A percentile compares a stretch with the other conserved stretches of the same genome.
Evolutionary conservation across 1,140 invertebrate species (phyloP).

Genomic region (Stegodyphus mimosarum): DNA sequence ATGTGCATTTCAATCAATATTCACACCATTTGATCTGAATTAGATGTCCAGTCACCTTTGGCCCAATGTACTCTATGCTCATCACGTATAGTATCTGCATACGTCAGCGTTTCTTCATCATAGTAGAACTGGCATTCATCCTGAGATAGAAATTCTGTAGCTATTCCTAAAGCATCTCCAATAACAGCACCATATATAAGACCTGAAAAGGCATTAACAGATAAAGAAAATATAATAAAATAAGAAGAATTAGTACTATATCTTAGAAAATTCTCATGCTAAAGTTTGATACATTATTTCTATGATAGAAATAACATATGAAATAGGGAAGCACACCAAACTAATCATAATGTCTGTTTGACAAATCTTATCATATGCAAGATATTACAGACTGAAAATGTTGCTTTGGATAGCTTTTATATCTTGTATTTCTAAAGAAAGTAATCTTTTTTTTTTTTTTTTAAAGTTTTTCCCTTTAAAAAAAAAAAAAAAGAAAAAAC

Average conservation of each 20-base stretch:
- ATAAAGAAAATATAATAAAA: too few relatives aligned
- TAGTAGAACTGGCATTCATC: constrained; percentile 69
- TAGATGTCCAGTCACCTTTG: constrained; percentile 68
- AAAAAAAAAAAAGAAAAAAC: too few relatives aligned
- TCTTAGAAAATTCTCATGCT: background rate
- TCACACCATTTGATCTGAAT: constrained; percentile 68
- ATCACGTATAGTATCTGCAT: constrained; percentile 67
- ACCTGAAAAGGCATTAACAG: constrained; percentile 63
- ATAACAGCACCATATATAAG: constrained; percentile 69
- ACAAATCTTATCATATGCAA: too few relatives aligned
- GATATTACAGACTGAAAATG: too few relatives aligned
- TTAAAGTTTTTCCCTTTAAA: too few relatives aligned
- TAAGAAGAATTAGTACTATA: constrained; percentile 1
- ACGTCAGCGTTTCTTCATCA: constrained; percentile 63
- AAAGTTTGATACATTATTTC: background rate
- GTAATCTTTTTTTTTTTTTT: too few relatives aligned
- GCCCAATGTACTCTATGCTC: constrained; percentile 67
- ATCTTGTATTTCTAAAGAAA: too few relatives aligned
- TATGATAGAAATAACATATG: background rate
- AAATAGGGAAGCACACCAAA: background rate
- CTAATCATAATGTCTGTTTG: too few relatives aligned
- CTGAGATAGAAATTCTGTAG: constrained; percentile 67
- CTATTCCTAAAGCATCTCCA: constrained; percentile 68
- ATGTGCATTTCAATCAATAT: background rate
- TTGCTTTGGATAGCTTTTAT: too few relatives aligned